Conservation (phyloP, 2,888 invertebrate genomes). For the Nasonia oneida region DNA sequence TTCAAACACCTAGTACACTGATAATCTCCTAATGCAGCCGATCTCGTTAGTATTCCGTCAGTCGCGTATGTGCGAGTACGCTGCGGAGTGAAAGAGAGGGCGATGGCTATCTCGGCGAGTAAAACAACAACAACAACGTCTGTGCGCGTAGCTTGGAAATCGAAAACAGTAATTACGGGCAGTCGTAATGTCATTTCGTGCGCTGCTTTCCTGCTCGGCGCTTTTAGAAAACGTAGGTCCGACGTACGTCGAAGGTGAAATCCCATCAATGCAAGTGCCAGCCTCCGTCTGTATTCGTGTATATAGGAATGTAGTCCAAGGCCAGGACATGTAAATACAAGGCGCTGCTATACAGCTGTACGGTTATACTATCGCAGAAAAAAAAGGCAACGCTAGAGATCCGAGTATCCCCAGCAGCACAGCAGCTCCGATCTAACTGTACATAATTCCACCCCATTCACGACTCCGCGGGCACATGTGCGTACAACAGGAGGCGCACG, state of each 20-base stretch:
- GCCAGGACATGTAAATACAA: not conserved
- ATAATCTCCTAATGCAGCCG: not conserved
- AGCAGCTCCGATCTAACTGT: conserved; percentile 63
- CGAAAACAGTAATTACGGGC: not conserved
- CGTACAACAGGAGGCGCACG: conserved; percentile 42
- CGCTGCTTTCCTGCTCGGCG: not conserved
- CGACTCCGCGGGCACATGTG: not conserved
- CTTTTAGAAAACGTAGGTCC: not conserved
- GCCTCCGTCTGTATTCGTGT: not conserved
- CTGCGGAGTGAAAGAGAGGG: not conserved
- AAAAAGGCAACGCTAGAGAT: conserved; percentile 13
- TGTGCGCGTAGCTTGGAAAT: not conserved
- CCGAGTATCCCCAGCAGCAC: not conserved
- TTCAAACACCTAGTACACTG: not conserved
- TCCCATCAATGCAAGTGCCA: not conserved
- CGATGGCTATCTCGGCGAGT: not conserved
- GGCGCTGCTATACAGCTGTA: not conserved
- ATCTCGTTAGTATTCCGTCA: not conserved
- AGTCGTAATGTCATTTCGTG: not conserved
- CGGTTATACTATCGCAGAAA: conserved; percentile 26
- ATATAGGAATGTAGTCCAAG: conserved; percentile 1
- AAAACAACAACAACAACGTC: not conserved
- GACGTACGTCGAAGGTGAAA: not conserved
- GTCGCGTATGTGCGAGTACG: not conserved
- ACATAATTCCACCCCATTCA: conserved; percentile 54